phyloP scores from a whole-genome alignment of 2,888 invertebrate genomes.

The Fragum whitleyi region DNA sequence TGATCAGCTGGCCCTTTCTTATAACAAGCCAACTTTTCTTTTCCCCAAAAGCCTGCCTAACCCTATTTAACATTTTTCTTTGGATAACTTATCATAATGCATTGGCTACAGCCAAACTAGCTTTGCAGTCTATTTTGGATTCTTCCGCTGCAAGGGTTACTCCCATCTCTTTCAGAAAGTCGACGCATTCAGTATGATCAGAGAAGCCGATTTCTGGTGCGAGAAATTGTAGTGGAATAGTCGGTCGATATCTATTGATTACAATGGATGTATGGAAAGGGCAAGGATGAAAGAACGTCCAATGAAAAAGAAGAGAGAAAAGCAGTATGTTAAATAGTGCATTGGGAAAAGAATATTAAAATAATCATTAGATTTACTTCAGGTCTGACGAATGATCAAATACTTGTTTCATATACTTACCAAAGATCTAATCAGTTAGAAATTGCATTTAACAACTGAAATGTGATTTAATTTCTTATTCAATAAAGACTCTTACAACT shows the following conservation, averaged over 20 bases:
- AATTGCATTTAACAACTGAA: too few species aligned
- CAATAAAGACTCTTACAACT: too few species aligned
- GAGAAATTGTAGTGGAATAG: conserved; percentile 94
- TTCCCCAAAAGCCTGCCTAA: background rate
- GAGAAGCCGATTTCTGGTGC: conserved; percentile 95
- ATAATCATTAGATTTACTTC: background rate
- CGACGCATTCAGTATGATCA: conserved; percentile 92
- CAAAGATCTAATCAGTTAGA: too few species aligned
- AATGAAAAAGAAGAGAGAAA: conserved; percentile 74
- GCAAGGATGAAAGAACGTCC: conserved; percentile 61
- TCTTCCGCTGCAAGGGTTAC: conserved; percentile 86
- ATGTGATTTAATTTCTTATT: too few species aligned
- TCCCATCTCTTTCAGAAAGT: conserved; percentile 94
- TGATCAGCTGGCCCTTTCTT: too few species aligned
- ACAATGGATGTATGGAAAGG: conserved; percentile 56
- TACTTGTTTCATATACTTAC: too few species aligned
- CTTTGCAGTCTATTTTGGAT: conserved; percentile 95
- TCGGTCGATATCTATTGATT: conserved; percentile 92
- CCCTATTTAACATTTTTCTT: background rate
- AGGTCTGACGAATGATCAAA: too few species aligned
- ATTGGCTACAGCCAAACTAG: conserved; percentile 66
- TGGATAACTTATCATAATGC: conserved; percentile 32
- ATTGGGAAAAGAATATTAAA: background rate
- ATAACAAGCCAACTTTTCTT: background rate
- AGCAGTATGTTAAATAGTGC: conserved; percentile 45